Percentiles rank a stretch among this genome's conserved stretches.
phyloP scores from a whole-genome alignment of 2,888 invertebrate species.

The Xestia xanthographa region DNA sequence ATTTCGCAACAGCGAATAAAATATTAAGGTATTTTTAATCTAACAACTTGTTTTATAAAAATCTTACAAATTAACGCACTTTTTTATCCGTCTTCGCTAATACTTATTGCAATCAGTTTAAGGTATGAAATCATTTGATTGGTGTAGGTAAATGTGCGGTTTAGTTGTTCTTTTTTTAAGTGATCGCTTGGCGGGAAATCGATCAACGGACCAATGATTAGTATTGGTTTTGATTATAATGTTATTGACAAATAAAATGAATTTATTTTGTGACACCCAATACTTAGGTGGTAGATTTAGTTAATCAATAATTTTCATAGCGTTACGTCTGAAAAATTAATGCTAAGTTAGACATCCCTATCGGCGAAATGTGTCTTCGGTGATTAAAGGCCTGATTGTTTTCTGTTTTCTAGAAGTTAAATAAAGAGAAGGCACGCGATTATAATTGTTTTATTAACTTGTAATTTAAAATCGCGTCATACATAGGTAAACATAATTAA shows the following conservation, averaged over 20 bases:
- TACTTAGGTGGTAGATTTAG: constrained; percentile 21
- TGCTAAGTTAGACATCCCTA: not conserved
- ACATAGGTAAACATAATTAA: not conserved
- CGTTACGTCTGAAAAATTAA: not conserved
- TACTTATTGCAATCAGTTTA: constrained; percentile 7
- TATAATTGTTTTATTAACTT: not conserved
- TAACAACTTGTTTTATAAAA: constrained; percentile 47
- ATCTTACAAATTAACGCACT: constrained; percentile 50
- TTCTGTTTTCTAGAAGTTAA: not conserved
- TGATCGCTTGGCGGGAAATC: constrained; percentile 53
- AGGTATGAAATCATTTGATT: constrained; percentile 33
- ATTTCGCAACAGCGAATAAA: constrained; percentile 54
- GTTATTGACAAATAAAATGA: constrained; percentile 55
- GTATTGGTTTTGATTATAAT: constrained; percentile 47
- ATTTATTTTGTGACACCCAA: constrained; percentile 38
- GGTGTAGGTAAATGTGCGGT: not conserved
- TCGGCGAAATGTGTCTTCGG: not conserved
- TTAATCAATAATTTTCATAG: not conserved
- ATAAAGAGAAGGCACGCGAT: not conserved
- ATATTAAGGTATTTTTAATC: constrained; percentile 41
- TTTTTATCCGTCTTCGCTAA: constrained; percentile 1
- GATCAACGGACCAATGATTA: constrained; percentile 48
- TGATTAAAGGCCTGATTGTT: not conserved
- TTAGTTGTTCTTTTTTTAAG: constrained; percentile 48
- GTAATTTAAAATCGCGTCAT: not conserved